Conservation (phyloP, 2,113 vertebrate species). For the Rhynchopsitta pachyrhyncha region DNA sequence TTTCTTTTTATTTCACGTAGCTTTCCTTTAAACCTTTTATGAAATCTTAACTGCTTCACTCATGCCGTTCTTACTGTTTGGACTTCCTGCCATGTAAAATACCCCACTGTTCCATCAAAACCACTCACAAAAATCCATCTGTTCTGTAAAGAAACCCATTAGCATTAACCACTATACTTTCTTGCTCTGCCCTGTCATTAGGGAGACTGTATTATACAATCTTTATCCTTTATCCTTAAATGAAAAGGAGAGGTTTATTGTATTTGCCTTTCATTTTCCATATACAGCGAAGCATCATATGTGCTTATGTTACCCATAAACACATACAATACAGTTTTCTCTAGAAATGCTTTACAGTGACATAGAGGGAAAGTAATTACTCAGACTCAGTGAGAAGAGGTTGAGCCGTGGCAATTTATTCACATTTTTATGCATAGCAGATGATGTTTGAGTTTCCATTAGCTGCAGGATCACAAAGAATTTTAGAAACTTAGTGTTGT, state of each 20-base stretch:
- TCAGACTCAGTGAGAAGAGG: not conserved
- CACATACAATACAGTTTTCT: not conserved
- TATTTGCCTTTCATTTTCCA: not conserved
- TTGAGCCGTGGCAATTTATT: slow-evolving; percentile 39
- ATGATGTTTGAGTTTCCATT: slow-evolving; percentile 43
- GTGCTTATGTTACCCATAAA: not conserved
- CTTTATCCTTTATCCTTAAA: not conserved
- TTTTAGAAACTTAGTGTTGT: not conserved
- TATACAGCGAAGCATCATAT: not conserved
- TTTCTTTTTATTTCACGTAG: not conserved
- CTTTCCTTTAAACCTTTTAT: not conserved
- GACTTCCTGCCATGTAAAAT: not conserved
- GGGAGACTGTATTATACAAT: not conserved
- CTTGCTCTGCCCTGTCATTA: not conserved
- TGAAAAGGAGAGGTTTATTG: not conserved
- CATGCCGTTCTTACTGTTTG: not conserved
- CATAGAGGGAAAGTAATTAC: slow-evolving; percentile 21
- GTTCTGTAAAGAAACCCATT: not conserved
- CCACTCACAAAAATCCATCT: not conserved
- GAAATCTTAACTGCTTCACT: not conserved
- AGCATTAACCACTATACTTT: not conserved
- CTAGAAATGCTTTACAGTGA: not conserved
- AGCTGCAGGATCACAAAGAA: slow-evolving; percentile 20
- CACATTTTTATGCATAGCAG: not conserved
- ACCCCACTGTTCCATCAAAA: not conserved